Base-by-base conservation (phyloP, 2,113 vertebrate species). In the Pampusana beccarii region DNA sequence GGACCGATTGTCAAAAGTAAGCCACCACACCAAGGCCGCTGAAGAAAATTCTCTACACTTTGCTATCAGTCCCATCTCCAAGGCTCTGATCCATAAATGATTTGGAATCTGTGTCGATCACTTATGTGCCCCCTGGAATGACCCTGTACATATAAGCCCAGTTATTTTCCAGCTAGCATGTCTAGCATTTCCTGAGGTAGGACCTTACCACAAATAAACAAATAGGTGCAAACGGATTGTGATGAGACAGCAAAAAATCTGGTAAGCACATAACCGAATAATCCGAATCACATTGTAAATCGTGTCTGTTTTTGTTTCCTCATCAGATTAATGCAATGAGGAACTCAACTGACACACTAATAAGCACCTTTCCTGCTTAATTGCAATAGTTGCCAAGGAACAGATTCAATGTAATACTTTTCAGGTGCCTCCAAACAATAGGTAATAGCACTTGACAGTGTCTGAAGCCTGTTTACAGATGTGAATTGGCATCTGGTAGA, bases 371-470 rank as follows among this genome's bases (percentile, higher is more conserved):
- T 71, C 10, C 80, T 87, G 44, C 77, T 91, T 67, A 95, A 95
- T 26, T 96, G 83, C 61, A 94, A 58, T 3, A 93, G 86, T 77
- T 96, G 80, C 92, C 92, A 94, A 94, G 92, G 72, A 91, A 75
- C 86, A 91, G 77, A 84, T 40, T 81, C 72, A 79, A 7, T 19
- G 42, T 23, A 81, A 33, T 5, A 13, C 65, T 85, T 65, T 83
- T 61, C 77, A 93, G 92, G 77, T 92, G 92, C 74, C 86, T 92
- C 80, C 74, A 94, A 91, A 95, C 83, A 91, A 65, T 11, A 89
- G 72, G 66, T 94, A 89, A 92, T 31, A 56, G 80, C 86, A 91
- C 79, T 67, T 72, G 88, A 89, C 77, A 82, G 50, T 9, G 31
- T 65, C 65, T 94, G 91, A 75, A 91, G 61, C 31, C 80, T 62